Percentiles rank a stretch among this genome's conserved stretches.
Conservation (phyloP, 2,797 vertebrate genomes). For the Chiroxiphia lanceolata region DNA sequence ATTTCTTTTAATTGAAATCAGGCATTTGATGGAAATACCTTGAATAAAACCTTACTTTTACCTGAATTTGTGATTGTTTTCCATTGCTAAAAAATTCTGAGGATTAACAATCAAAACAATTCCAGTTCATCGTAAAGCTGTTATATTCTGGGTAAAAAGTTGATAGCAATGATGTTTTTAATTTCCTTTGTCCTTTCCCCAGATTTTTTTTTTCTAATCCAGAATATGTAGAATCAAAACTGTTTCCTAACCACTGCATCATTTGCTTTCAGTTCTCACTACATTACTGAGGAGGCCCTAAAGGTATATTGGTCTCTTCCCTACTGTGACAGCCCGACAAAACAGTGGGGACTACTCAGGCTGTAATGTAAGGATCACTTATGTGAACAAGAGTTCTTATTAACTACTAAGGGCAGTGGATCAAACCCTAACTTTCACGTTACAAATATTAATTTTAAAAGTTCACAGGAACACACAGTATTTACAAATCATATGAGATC, state of each 20-base stretch:
- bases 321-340: not conserved
- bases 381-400: not conserved
- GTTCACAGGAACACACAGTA: not conserved
- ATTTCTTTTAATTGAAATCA: not conserved
- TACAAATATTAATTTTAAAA: not conserved
- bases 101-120: not conserved
- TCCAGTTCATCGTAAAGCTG: not conserved
- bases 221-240: not conserved
- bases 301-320: not conserved
- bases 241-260: not conserved
- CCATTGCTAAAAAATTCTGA: not conserved
- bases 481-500: not conserved
- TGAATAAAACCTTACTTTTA: not conserved
- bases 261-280: not conserved
- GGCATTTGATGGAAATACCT: not conserved
- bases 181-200: not conserved
- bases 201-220: not conserved
- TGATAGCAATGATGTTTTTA: rapidly evolving
- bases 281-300: not conserved
- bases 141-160: not conserved
- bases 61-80: not conserved
- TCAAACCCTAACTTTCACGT: not conserved
- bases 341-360: not conserved
- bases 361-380: not conserved
- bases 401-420: not conserved